Base-by-base conservation (phyloP, 2,888 invertebrate species). In the Oscheius sp. region DNA sequence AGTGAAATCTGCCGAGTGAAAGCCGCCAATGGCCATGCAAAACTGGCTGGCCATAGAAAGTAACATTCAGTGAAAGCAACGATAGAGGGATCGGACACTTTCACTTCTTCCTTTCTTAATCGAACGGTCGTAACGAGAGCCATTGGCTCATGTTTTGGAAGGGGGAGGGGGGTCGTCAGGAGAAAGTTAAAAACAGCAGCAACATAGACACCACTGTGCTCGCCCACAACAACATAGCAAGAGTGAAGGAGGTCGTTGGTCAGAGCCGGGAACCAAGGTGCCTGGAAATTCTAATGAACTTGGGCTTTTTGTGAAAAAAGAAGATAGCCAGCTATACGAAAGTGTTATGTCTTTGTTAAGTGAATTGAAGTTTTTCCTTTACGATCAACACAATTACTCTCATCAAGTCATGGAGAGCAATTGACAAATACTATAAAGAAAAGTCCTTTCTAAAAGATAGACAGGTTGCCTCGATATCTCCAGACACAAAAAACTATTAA, bases 141-240 rank as follows among this genome's bases (percentile, higher is more conserved):
- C 59, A 59, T 59, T 59, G 59, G 59, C 59, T 59, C 59, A 30
- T 59, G 59, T 59, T 59, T 59, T 59, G 44, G 63, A 49, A 33
- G 57, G 30, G 20, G 50, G 50, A 22, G 47, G 59, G 44, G 44
- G 30, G 59, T 20, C 33, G 50, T 22, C 41, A 36, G 51, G 51
- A 49, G 63, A 64, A 64, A 50, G 63, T 64, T 64, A 36, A 64
- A 64, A 64, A 64, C 63, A 64, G 63, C 59, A 49, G 63, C 50
- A 64, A 64, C 63, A 64, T 64, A 50, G 63, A 44, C 44, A 26
- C 47, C 54, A 24, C 22, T 12, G 33, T 14, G 22, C 24, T 24
- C 12, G 26, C 44, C 9, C 41, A 59, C 59, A 59, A 59, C 59
- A 59, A 59, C 59, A 59, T 41, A 41, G 28, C 44, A 30, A 26